A percentile compares a stretch with the other conserved stretches of the same genome.
These are phyloP conservation scores for Xestia c-nigrum DNA, from an alignment of 2,888 invertebrate genomes.

Conservation along the genomic window DNA sequence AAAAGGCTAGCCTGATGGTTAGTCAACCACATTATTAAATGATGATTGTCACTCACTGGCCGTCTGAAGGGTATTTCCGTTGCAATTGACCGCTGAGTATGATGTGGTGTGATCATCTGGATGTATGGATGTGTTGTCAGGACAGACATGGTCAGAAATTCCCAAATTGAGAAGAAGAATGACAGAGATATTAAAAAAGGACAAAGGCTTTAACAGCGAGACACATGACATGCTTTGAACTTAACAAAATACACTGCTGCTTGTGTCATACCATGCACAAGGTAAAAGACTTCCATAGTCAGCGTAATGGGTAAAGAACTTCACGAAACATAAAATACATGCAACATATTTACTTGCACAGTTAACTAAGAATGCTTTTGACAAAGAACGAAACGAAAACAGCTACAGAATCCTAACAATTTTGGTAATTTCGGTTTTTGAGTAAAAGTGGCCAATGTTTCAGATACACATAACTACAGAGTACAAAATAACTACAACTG, in stretches of 20 bases:
- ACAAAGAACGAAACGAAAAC: conserved; percentile 18
- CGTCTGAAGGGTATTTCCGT: conserved; percentile 77
- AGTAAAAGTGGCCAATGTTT: conserved; percentile 7
- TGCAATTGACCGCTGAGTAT: conserved; percentile 84
- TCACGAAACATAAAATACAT: conserved; percentile 43
- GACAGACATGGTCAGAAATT: conserved; percentile 88
- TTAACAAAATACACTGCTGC: conserved; percentile 10
- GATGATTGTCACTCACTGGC: conserved; percentile 75
- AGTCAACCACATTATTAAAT: conserved; percentile 39
- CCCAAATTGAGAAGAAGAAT: conserved; percentile 52
- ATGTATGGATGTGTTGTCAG: conserved; percentile 47
- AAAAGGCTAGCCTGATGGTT: conserved; percentile 41
- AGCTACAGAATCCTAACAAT: background rate
- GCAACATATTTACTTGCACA: conserved; percentile 33
- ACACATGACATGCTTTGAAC: conserved; percentile 41
- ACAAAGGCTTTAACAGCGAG: conserved; percentile 29
- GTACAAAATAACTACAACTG: conserved; percentile 14
- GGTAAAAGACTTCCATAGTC: conserved; percentile 17
- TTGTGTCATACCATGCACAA: conserved; percentile 34
- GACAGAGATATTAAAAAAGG: conserved; percentile 34
- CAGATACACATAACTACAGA: background rate
- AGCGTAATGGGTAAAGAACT: background rate
- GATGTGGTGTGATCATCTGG: conserved; percentile 83
- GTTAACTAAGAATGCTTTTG: conserved; percentile 14
- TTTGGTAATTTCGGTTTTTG: background rate